Evolutionary conservation across 2,797 vertebrate genomes (phyloP), one percentile per base, ranked within the genome.

Genomic region (Hephaestus fuliginosus): DNA sequence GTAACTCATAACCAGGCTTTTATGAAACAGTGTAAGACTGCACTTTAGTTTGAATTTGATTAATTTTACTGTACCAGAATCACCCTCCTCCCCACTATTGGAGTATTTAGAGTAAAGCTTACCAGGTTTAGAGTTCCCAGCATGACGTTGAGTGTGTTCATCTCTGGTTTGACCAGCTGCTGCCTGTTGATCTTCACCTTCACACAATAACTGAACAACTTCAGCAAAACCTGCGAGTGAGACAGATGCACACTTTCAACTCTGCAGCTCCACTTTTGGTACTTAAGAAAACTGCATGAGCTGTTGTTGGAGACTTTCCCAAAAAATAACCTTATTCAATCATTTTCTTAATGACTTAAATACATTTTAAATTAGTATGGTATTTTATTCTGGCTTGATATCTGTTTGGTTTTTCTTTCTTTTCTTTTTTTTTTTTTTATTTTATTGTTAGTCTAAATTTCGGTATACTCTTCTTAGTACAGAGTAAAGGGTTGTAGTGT

Each of bases 131-230:
- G 95, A 3, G 98, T 99, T 63, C 98, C 98, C 91, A 99, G 95
- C 98, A 99, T 99, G 89, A 99, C 98, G 10, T 99, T 99, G 82
- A 99, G 91, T 0, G 98, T 99, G 95, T 99, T 99, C 98, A 99
- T 99, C 94, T 99, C 98, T 0, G 97, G 97, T 88, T 97, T 99
- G 81, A 99, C 97, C 79, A 99, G 89, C 92, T 99, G 98, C 88
- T 99, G 98, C 60, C 98, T 94, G 84, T 99, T 99, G 84, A 99
- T 96, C 91, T 99, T 99, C 91, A 99, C 98, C 86, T 99, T 99
- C 80, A 98, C 98, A 28, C 98, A 99, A 85, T 98, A 99, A 94
- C 98, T 99, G 79, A 99, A 99, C 68, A 99, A 93, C 89, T 99
- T 99, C 64, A 99, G 92, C 71, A 99, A 93, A 83, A 99, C 98